Conservation (phyloP, 2,797 vertebrate genomes). For the Sebastolobus alascanus region DNA sequence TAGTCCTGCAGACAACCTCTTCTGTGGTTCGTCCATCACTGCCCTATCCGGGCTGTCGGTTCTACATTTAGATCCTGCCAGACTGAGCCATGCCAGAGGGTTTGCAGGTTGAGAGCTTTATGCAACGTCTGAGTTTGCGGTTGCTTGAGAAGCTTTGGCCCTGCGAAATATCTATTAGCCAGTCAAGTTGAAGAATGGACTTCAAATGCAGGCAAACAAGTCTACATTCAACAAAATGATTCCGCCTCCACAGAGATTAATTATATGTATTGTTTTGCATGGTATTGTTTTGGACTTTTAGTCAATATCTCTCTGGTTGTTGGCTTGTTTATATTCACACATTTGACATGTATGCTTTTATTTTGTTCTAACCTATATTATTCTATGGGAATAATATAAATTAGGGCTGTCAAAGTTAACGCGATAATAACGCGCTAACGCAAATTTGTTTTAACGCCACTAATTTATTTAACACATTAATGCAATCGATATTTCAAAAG, state of each 20-base stretch:
- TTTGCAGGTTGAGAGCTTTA: conserved; percentile 17
- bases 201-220: neutral
- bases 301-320: neutral
- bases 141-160: neutral
- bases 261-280: neutral
- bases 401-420: too few relatives aligned
- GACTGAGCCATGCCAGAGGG: neutral
- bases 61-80: neutral
- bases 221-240: neutral
- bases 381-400: too few relatives aligned
- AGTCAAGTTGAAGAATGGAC: neutral
- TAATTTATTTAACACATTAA: too few relatives aligned
- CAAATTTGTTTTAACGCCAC: too few relatives aligned
- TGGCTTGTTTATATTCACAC: neutral
- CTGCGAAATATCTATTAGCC: neutral
- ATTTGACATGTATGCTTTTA: neutral
- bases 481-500: too few relatives aligned
- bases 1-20: neutral
- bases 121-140: neutral
- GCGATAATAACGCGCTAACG: too few relatives aligned
- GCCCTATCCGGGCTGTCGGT: neutral
- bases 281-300: neutral
- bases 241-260: neutral
- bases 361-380: too few relatives aligned
- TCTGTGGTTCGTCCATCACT: conserved; percentile 8